Evolutionary conservation across 2,797 vertebrate species (phyloP).

Genomic region (Neostethus bicornis): DNA sequence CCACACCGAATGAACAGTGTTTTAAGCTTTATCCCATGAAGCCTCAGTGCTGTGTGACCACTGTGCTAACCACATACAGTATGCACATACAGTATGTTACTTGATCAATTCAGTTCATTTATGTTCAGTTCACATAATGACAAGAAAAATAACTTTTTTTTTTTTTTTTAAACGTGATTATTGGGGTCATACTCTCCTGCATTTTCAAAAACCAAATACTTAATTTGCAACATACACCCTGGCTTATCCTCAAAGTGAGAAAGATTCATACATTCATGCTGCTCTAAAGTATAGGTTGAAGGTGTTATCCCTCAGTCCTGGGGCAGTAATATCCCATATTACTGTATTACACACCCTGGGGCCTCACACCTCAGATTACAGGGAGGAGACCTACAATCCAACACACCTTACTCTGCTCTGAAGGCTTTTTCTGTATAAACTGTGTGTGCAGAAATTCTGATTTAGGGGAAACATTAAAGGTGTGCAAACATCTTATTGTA

Average conservation of each 20-base stretch:
- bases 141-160: no score
- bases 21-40: no score
- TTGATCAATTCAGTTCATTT: no score
- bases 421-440: conserved; percentile 12
- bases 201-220: conserved; percentile 20
- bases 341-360: conserved; percentile 79
- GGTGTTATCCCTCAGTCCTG: conserved; percentile 67
- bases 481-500: neutral
- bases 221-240: conserved; percentile 22
- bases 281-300: conserved; percentile 77
- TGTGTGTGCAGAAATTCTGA: conserved; percentile 12
- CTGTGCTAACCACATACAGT: no score
- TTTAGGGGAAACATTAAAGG: conserved; percentile 3
- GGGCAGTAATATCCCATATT: conserved; percentile 79
- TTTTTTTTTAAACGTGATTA: no score
- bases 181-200: no score
- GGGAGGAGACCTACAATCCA: conserved; percentile 60
- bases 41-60: no score
- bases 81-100: no score
- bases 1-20: no score
- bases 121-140: no score
- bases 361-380: conserved; percentile 70
- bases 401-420: conserved; percentile 52
- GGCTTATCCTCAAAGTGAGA: conserved; percentile 11
- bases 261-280: conserved; percentile 52